phyloP scores from a whole-genome alignment of 2,797 vertebrate species.

The Agapornis canus region DNA sequence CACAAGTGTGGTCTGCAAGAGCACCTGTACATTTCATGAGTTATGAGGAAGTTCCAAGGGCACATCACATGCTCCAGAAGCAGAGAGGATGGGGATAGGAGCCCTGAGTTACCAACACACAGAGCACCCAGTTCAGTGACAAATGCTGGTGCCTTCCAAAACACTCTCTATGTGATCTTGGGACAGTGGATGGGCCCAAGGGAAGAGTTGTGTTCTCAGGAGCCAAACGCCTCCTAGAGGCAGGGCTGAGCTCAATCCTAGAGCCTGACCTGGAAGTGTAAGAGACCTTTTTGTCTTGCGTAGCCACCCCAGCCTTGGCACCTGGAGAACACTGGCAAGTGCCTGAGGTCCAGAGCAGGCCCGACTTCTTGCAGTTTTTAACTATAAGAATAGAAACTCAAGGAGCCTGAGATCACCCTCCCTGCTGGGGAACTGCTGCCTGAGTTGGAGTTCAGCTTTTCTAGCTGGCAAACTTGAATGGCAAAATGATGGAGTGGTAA shows the following conservation, averaged over 20 bases:
- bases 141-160: not conserved
- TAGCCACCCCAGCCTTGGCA: not conserved
- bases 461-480: not conserved
- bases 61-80: not conserved
- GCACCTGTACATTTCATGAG: not conserved
- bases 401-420: not conserved
- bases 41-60: not conserved
- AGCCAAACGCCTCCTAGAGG: not conserved
- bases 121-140: not conserved
- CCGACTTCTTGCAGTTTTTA: fast-evolving
- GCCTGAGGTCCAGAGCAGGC: not conserved
- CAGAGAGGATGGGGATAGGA: not conserved
- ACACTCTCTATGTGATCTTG: not conserved
- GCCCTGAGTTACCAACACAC: not conserved
- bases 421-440: not conserved
- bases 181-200: fast-evolving
- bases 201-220: not conserved
- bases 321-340: not conserved
- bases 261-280: fast-evolving
- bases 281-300: not conserved
- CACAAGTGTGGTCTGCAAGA: not conserved
- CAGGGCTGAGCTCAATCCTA: not conserved
- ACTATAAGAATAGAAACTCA: not conserved
- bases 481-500: not conserved
- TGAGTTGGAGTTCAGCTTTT: not conserved